These are phyloP conservation scores for Polyploca ridens DNA, from an alignment of 2,888 invertebrate genomes.

Conservation along the genomic window DNA sequence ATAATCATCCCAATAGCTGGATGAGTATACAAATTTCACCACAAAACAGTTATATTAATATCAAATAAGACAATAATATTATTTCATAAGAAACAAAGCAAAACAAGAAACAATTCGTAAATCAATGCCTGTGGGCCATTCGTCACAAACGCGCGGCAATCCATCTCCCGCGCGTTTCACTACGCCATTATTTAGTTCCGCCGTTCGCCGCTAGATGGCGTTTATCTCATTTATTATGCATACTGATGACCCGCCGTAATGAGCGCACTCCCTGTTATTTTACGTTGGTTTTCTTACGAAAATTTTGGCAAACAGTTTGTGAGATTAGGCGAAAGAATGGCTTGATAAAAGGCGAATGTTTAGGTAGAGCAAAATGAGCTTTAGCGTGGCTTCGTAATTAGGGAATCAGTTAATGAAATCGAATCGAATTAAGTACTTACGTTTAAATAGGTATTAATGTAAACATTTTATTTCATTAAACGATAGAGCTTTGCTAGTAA, in stretches of 20 bases:
- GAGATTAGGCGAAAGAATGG: slow-evolving; percentile 68
- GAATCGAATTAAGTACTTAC: too few relatives aligned
- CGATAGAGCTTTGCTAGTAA: too few relatives aligned
- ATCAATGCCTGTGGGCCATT: slow-evolving; percentile 37
- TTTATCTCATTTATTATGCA: slow-evolving; percentile 89
- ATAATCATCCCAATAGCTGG: background rate
- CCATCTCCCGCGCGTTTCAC: slow-evolving; percentile 55
- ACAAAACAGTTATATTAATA: background rate
- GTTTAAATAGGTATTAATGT: too few relatives aligned
- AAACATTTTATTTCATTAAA: too few relatives aligned
- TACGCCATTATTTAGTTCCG: slow-evolving; percentile 64
- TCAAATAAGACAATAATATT: slow-evolving; percentile 23
- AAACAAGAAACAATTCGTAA: slow-evolving; percentile 36
- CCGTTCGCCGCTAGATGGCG: slow-evolving; percentile 72
- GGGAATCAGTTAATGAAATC: background rate
- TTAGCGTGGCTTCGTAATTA: slow-evolving; percentile 14
- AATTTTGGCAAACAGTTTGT: slow-evolving; percentile 67
- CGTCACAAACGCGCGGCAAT: slow-evolving; percentile 53
- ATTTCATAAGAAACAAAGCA: slow-evolving; percentile 25
- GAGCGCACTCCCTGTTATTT: slow-evolving; percentile 66
- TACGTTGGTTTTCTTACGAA: slow-evolving; percentile 65
- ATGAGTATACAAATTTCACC: background rate
- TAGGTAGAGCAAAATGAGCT: slow-evolving; percentile 13
- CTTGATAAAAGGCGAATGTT: slow-evolving; percentile 53
- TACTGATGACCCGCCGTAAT: slow-evolving; percentile 90